Base-by-base conservation (phyloP, 1,140 invertebrate genomes). In the Drosophila athabasca region DNA sequence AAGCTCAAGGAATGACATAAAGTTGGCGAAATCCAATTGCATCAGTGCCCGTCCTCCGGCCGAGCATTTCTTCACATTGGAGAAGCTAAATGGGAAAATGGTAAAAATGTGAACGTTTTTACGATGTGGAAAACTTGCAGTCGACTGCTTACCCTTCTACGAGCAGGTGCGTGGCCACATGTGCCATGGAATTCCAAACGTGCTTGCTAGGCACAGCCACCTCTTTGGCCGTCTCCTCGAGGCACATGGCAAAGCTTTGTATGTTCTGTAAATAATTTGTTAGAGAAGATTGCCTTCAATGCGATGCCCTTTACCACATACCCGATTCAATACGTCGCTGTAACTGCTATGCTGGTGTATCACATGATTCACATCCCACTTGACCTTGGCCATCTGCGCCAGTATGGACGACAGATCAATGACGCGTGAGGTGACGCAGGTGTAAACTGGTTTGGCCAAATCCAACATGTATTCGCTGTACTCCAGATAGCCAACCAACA, bases 1-100 rank as follows among this genome's bases (percentile, higher is more conserved):
- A 81, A 95, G 95, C 91, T 99, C 97, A 39, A 99, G 93, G 87
- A 99, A 98, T 8, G 96, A 95, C 54, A 98, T 94, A 62, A 99
- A 95, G 91, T 99, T 98, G 22, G 98, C 97, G 92, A 98, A 99
- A 93, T 99, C 99, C 3, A 99, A 93, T 90, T 99, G 98, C 98
- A 99, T 99, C 3, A 99, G 91, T 0, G 97, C 98, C 65, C 98
- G 93, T 1, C 99, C 99, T 73, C 97, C 98, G 76, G 98, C 98
- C 0, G 97, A 97, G 93, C 99, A 99, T 91, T 98, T 99, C 76
- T 96, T 97, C 1, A 96, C 96, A 87, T 94, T 95, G 6, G 97
- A 95, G 93, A 97, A 99, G 6, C 96, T 96, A 35, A 41, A n/a
- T 51, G 1, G 17, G 6, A 19, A 8, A 1, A 4, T 0, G 22